Base-by-base conservation (phyloP, 2,113 vertebrate genomes). In the Fukomys damarensis region DNA sequence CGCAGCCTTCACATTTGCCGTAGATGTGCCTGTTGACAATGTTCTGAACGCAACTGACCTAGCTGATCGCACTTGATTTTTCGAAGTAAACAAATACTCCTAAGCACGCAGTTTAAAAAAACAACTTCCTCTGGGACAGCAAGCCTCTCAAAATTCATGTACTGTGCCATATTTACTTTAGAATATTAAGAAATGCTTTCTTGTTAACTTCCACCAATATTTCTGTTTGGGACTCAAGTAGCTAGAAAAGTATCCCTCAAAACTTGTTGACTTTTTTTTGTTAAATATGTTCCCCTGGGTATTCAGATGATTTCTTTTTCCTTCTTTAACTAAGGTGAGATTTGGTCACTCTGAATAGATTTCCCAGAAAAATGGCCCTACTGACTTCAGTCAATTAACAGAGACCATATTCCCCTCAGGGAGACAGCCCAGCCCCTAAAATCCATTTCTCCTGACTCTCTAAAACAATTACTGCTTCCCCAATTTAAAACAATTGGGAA, bases 401-500 rank as follows among this genome's bases (percentile, higher is more conserved):
- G 6, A 94, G 79, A 83, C n/a, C 58, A 46, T 54, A 87, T 65
- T 92, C 74, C n/a, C 38, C 87, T 94, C 77, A 63, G 84, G 17
- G 1, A 84, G 58, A 91, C 86, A 96, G 63, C 74, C 94, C 58
- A 94, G 84, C 76, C 90, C 30, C 46, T 79, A 85, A 46, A 86
- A 93, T 74, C 70, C 77, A 54, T 91, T 95, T 87, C 85, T 95
- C 61, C 88, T 86, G 85, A 95, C 87, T 96, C 93, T 80, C 43
- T 85, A 87, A 95, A 74, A 95, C 58, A 94, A 89, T 97, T 91
- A 96, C 85, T 80, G 66, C 82, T 91, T 96, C 92, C 95, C 94
- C 95, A 95, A 93, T 96, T 97, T 97, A 90, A 97, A 98, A 97
- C 96, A 95, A 97, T 93, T 92, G 81, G 90, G 79, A 97, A 96